These are phyloP conservation scores for Plecturocebus donacophilus DNA, from an alignment of 2,113 vertebrate genomes.

Conservation along the genomic window DNA sequence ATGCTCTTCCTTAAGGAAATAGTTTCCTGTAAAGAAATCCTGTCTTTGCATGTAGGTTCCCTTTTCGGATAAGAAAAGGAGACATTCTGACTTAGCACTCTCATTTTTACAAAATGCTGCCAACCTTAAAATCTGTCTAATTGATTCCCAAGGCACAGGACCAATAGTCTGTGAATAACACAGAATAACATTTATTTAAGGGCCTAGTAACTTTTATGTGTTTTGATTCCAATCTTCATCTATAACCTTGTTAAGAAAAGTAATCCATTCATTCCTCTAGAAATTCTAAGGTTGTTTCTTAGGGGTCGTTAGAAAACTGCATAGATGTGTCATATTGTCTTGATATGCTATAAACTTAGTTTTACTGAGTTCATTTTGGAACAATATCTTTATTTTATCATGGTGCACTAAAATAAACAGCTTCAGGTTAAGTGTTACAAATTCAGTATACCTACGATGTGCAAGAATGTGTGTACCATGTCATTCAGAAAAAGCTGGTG, in stretches of 20 bases:
- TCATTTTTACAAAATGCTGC: background rate
- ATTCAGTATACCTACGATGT: background rate
- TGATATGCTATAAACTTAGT: background rate
- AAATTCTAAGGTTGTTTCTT: background rate
- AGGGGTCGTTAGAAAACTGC: background rate
- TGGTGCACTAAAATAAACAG: background rate
- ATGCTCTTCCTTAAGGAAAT: background rate
- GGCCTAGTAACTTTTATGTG: background rate
- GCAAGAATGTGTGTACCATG: background rate
- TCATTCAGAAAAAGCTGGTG: background rate
- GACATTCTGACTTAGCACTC: background rate
- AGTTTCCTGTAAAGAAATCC: background rate
- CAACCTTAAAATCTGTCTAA: background rate
- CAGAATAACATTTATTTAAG: background rate
- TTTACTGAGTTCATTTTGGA: background rate
- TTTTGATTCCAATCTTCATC: background rate
- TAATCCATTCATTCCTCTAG: background rate
- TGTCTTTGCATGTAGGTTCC: background rate
- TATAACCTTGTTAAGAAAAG: background rate
- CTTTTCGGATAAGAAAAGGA: background rate
- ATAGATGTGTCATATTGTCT: background rate
- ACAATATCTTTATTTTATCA: background rate
- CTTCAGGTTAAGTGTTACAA: background rate
- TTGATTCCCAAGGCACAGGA: background rate
- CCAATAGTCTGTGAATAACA: background rate